Evolutionary conservation across 53 echinoderm and acorn worm species (phyloP).

Genomic region (Crossaster papposus): DNA sequence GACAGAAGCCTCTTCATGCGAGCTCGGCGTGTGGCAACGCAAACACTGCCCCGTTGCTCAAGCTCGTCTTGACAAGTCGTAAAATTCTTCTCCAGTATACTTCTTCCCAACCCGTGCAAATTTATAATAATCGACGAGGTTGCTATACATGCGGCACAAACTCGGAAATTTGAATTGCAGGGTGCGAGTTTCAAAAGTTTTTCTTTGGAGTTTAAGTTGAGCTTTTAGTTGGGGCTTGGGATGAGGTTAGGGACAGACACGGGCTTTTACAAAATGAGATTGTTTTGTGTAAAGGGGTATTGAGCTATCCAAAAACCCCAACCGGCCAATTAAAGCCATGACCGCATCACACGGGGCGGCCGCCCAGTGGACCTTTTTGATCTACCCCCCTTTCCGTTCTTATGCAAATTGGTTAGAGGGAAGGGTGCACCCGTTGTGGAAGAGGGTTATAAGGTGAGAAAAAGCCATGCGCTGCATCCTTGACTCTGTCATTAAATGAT

Average conservation of each 20-base stretch:
- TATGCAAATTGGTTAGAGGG: slow-evolving; percentile 38
- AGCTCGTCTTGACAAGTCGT: slow-evolving; percentile 28
- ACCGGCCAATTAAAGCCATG: slow-evolving; percentile 39
- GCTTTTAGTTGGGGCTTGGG: neutral
- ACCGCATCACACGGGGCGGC: slow-evolving; percentile 51
- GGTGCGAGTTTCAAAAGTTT: neutral
- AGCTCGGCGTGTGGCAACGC: slow-evolving; percentile 54
- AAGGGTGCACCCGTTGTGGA: slow-evolving; percentile 12
- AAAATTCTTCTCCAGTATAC: slow-evolving; percentile 17
- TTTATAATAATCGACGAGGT: neutral
- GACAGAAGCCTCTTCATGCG: neutral
- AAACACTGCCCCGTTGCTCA: slow-evolving; percentile 51
- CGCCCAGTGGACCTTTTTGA: slow-evolving; percentile 38
- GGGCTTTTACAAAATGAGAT: slow-evolving; percentile 34
- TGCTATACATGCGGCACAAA: neutral
- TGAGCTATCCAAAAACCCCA: neutral
- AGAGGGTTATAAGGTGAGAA: neutral
- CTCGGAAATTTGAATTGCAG: neutral
- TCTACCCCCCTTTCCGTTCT: slow-evolving; percentile 10
- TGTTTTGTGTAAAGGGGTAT: neutral
- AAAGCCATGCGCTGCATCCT: slow-evolving; percentile 42
- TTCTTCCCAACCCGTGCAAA: neutral
- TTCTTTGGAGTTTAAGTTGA: neutral
- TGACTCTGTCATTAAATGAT: slow-evolving; percentile 47
- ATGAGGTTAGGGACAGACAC: neutral